Base-by-base conservation (phyloP, 2,797 vertebrate genomes). In the Myripristis jacobus region DNA sequence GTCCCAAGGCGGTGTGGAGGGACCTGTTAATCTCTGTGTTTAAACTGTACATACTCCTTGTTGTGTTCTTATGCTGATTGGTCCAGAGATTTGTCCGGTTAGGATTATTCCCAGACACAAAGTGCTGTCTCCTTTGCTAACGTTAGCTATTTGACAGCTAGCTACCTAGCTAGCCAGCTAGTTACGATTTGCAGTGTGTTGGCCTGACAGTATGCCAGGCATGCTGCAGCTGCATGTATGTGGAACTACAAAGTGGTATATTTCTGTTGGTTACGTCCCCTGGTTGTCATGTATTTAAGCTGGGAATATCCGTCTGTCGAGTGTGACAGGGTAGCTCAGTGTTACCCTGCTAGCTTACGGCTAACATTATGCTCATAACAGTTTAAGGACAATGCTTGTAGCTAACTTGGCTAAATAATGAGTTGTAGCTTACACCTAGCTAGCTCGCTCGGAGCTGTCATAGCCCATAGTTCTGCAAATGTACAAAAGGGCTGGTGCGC, bases 121-220 rank as follows among this genome's bases (percentile, higher is more conserved):
- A 58, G 55, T 25, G 29, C 24, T 76, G 54, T 77, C 57, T 71
- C 51, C 24, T 64, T 60, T 52, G 84, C 83, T 88, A 79, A 72
- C 59, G 53, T 38, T 73, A 29, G 66, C 72, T 80, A 12, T 88
- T 86, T 91, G 87, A 89, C 89, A 89, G 85, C 84, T 86, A 91
- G 84, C 79, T 53, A 52, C 34, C 43, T 1, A 89, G 85, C 84
- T 86, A 91, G 84, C 79, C 48, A 52, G 44, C 43, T 1, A 66
- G 81, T 84, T 87, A 82, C 38, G 60, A 55, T 68, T 65, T 70
- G 77, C 65, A 13, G 29, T 50, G 29, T 56, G 41, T 66, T 70
- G 64, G 73, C n/a, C 22, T 60, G 57, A 12, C 15, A 68, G 68
- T 47, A 11, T 24, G 7, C 2, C 19, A 13, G 36, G 27, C 62